Percentiles rank a stretch among this genome's conserved stretches.
phyloP scores from a whole-genome alignment of 2,113 vertebrate genomes.

The Platichthys stellatus region DNA sequence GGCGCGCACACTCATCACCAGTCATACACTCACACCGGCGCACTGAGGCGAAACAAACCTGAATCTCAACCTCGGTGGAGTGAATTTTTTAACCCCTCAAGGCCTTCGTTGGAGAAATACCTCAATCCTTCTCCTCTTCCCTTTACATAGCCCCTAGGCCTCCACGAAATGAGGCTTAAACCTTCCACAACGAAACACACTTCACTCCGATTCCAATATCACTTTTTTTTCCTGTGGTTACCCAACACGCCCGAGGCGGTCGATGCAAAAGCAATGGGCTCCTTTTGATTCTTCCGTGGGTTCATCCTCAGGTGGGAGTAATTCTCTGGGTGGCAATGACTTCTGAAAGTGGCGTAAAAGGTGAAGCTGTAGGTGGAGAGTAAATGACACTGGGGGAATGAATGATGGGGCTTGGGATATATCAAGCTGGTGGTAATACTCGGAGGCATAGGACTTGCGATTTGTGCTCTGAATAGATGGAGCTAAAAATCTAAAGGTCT shows the following conservation, averaged over 20 bases:
- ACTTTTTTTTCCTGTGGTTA: slow-evolving; percentile 34
- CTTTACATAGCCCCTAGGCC: slow-evolving; percentile 54
- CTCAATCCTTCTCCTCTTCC: slow-evolving; percentile 44
- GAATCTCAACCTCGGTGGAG: slow-evolving; percentile 47
- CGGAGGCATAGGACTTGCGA: slow-evolving; percentile 14
- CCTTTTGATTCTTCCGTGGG: slow-evolving; percentile 54
- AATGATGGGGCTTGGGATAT: slow-evolving; percentile 39
- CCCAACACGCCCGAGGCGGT: slow-evolving; percentile 47
- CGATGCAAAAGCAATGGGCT: slow-evolving; percentile 48
- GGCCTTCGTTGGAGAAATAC: slow-evolving; percentile 39
- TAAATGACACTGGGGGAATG: slow-evolving; percentile 47
- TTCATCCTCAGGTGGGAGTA: slow-evolving; percentile 56
- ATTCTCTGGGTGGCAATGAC: slow-evolving; percentile 53
- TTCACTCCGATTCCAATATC: slow-evolving; percentile 53
- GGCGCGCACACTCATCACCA: slow-evolving; percentile 36
- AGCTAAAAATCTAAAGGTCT: slow-evolving; percentile 37
- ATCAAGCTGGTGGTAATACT: slow-evolving; percentile 33
- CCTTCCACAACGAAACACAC: slow-evolving; percentile 49
- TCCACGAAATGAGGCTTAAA: slow-evolving; percentile 54
- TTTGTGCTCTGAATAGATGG: slow-evolving; percentile 45
- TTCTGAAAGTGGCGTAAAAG: slow-evolving; percentile 60
- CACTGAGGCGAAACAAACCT: slow-evolving; percentile 54
- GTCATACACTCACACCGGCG: slow-evolving; percentile 51
- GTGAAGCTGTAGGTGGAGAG: slow-evolving; percentile 49
- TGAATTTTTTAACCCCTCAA: slow-evolving; percentile 59